These are phyloP conservation scores for Aproaerema taeniolella DNA, from an alignment of 2,888 invertebrate genomes.

Conservation along the genomic window DNA sequence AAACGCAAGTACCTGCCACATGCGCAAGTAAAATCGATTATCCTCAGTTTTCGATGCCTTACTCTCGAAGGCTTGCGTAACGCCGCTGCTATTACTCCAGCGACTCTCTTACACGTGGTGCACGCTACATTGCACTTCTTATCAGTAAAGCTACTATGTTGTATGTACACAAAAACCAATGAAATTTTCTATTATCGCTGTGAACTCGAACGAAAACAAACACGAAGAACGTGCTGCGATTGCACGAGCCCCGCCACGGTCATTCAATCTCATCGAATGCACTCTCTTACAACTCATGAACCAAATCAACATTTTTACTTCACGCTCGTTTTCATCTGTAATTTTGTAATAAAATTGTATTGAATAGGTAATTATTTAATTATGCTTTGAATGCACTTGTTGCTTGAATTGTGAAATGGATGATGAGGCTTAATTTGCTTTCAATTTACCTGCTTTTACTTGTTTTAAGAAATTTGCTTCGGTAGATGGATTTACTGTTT, in stretches of 20 bases:
- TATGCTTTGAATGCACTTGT: too few species aligned
- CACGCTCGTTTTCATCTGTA: too few species aligned
- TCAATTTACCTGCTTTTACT: too few species aligned
- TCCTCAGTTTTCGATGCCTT: constrained; percentile 35
- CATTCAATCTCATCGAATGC: constrained; percentile 1
- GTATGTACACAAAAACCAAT: constrained; percentile 52
- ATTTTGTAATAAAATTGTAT: too few species aligned
- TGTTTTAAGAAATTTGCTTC: too few species aligned
- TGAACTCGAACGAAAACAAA: constrained; percentile 44
- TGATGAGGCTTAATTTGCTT: too few species aligned
- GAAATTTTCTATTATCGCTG: constrained; percentile 54
- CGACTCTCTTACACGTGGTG: constrained; percentile 42
- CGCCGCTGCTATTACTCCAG: constrained; percentile 28
- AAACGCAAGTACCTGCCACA: constrained; percentile 25
- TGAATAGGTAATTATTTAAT: too few species aligned
- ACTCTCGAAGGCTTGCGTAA: constrained; percentile 17
- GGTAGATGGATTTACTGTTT: too few species aligned
- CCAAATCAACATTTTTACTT: too few species aligned
- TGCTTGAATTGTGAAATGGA: too few species aligned
- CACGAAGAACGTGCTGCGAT: constrained; percentile 29
- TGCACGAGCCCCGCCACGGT: constrained; percentile 42
- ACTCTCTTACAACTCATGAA: too few species aligned
- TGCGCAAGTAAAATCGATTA: constrained; percentile 42
- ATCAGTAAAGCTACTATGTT: constrained; percentile 52
- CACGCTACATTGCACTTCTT: constrained; percentile 41